phyloP scores from a whole-genome alignment of 2,888 invertebrate species.

The Phytoseiulus persimilis region DNA sequence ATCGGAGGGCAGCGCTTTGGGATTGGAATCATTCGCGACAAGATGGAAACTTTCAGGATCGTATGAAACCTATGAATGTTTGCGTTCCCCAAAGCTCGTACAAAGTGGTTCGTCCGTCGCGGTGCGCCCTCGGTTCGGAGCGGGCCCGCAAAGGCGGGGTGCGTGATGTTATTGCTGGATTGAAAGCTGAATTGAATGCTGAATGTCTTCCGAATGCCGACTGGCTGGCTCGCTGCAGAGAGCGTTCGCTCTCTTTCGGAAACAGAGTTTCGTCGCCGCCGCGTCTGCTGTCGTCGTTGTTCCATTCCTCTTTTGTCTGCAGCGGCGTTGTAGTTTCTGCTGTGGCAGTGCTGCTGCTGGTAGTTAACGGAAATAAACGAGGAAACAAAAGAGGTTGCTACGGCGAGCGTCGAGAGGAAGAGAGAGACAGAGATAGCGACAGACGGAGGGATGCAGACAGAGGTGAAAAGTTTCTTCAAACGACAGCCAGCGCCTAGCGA shows the following conservation, averaged over 20 bases:
- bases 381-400: not conserved
- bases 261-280: not conserved
- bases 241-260: not conserved
- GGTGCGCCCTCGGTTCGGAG: not conserved
- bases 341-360: not conserved
- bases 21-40: not conserved
- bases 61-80: not conserved
- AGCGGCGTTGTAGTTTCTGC: not conserved
- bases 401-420: not conserved
- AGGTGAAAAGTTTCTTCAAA: not conserved
- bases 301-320: not conserved
- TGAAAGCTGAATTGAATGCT: not conserved
- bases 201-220: not conserved
- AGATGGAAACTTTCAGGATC: not conserved
- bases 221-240: not conserved
- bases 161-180: not conserved
- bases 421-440: not conserved
- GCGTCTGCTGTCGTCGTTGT: not conserved
- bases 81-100: not conserved
- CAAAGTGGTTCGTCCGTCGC: not conserved
- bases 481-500: not conserved
- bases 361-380: constrained; percentile 5
- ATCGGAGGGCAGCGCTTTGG: not conserved
- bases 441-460: not conserved
- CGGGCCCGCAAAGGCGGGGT: not conserved